Conservation (phyloP, 2,888 invertebrate genomes). For the Pseudococcus viburni region DNA sequence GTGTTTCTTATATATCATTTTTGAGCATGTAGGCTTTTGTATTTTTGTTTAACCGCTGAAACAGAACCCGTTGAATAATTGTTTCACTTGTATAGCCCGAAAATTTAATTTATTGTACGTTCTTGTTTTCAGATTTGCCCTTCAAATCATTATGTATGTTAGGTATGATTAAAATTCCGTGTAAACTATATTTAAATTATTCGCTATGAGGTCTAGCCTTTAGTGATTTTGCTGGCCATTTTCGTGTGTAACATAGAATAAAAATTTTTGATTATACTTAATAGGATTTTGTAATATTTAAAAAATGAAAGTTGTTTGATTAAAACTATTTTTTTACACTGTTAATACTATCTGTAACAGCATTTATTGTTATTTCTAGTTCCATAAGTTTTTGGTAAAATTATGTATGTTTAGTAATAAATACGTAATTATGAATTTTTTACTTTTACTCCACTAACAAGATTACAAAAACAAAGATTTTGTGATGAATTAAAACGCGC, state of each 20-base stretch:
- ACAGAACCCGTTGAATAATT: not conserved
- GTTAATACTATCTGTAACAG: slow-evolving; percentile 40
- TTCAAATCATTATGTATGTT: slow-evolving; percentile 51
- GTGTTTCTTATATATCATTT: not conserved
- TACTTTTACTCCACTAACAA: not conserved
- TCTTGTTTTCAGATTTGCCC: slow-evolving; percentile 48
- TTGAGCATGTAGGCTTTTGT: not conserved
- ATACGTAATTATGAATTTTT: slow-evolving; percentile 47
- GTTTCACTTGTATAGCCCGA: not conserved
- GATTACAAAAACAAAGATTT: not conserved
- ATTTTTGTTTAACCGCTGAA: not conserved
- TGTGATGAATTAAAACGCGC: not conserved
- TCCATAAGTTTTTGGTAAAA: slow-evolving; percentile 55
- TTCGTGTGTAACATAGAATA: slow-evolving; percentile 50
- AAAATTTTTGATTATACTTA: slow-evolving; percentile 32
- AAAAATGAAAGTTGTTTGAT: slow-evolving; percentile 44
- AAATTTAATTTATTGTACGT: slow-evolving; percentile 22
- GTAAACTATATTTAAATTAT: not conserved
- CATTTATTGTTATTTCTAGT: slow-evolving; percentile 60
- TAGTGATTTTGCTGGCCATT: slow-evolving; percentile 18
- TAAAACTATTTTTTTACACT: slow-evolving; percentile 53
- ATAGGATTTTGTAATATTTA: slow-evolving; percentile 45
- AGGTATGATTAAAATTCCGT: slow-evolving; percentile 27
- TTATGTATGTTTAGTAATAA: slow-evolving; percentile 59
- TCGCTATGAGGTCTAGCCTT: not conserved